Percentiles rank a stretch among this genome's conserved stretches.
Conservation (phyloP, 2,113 vertebrate genomes). For the Proteles cristata region DNA sequence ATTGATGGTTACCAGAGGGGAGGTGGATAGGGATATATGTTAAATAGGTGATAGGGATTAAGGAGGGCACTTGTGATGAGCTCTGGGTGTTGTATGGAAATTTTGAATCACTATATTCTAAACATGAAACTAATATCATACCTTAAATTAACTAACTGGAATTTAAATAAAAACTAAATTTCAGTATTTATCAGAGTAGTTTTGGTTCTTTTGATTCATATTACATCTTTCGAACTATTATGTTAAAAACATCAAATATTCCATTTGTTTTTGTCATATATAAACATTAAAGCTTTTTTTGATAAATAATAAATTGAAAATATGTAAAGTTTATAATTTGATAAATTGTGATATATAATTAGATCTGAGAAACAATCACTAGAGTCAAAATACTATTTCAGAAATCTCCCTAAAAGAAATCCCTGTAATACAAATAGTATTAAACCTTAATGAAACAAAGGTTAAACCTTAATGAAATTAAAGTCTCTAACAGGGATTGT, state of each 20-base stretch:
- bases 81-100: neutral
- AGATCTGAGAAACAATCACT: neutral
- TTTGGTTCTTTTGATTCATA: neutral
- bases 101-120: neutral
- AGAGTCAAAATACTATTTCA: neutral
- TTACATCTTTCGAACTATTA: neutral
- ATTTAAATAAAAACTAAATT: neutral
- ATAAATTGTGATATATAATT: neutral
- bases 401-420: neutral
- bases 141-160: neutral
- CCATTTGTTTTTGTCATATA: neutral
- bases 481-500: neutral
- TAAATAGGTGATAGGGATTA: neutral
- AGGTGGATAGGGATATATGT: neutral
- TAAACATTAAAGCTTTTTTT: neutral
- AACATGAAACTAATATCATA: neutral
- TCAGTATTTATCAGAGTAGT: neutral
- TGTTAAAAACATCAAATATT: neutral
- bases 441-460: neutral
- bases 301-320: neutral
- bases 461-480: neutral
- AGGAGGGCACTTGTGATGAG: neutral
- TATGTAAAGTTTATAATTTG: neutral
- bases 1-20: too few relatives aligned
- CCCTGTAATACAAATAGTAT: neutral